These are phyloP conservation scores for Spilosoma lubricipeda DNA, from an alignment of 2,888 invertebrate species.

Conservation along the genomic window DNA sequence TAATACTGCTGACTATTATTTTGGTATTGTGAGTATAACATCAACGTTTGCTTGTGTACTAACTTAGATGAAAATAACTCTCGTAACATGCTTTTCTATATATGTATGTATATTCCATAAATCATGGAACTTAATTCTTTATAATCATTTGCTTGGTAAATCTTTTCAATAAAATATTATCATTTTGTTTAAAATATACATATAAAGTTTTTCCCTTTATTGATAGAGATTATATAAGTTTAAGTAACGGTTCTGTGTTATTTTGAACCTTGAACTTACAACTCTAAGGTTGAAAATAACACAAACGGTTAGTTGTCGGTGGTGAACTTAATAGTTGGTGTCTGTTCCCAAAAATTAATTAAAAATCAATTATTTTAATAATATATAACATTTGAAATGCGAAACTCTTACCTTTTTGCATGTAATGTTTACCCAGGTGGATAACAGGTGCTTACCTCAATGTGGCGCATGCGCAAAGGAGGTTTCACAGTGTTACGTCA, in stretches of 20 bases:
- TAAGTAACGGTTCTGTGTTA: too few relatives aligned
- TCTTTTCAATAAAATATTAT: neutral
- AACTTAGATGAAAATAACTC: neutral
- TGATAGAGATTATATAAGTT: too few relatives aligned
- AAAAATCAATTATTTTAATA: constrained; percentile 7
- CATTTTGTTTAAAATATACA: neutral
- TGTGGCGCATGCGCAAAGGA: constrained; percentile 45
- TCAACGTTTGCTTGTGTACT: neutral
- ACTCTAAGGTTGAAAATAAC: too few relatives aligned
- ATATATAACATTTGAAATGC: neutral
- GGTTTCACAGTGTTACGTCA: constrained; percentile 41
- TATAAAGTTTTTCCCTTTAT: too few relatives aligned
- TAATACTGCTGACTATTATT: neutral
- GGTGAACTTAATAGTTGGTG: neutral
- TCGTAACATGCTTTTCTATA: neutral
- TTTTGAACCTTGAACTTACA: too few relatives aligned
- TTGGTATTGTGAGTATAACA: neutral
- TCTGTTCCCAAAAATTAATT: neutral
- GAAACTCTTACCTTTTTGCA: constrained; percentile 26
- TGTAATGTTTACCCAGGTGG: constrained; percentile 50
- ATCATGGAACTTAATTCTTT: neutral
- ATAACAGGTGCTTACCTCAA: constrained; percentile 44
- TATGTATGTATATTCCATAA: constrained; percentile 2
- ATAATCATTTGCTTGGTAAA: neutral
- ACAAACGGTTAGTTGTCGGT: neutral